A percentile compares a stretch with the other conserved stretches of the same genome.
These are phyloP conservation scores for Napeogenes inachia DNA, from an alignment of 2,888 invertebrate genomes.

Conservation along the genomic window DNA sequence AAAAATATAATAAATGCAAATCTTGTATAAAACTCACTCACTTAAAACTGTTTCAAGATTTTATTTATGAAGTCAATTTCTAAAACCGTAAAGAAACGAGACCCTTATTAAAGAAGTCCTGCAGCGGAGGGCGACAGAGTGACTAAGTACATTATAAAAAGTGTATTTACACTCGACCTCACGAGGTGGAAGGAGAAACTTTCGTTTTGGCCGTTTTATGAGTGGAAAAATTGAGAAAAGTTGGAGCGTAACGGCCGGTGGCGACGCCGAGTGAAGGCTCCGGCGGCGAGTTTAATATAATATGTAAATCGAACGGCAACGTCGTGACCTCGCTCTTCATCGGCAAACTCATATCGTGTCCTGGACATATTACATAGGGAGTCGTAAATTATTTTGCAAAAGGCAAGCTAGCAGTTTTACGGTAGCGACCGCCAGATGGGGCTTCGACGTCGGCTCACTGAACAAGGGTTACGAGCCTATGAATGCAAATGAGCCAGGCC, in stretches of 20 bases:
- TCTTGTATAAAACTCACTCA: constrained; percentile 5
- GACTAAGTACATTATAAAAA: constrained; percentile 75
- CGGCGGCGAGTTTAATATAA: constrained; percentile 72
- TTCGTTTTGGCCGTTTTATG: constrained; percentile 74
- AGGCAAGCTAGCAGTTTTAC: constrained; percentile 69
- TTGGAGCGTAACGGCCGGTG: constrained; percentile 75
- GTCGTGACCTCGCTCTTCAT: constrained; percentile 64
- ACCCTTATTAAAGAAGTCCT: constrained; percentile 61
- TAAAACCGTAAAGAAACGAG: constrained; percentile 32
- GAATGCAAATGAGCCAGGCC: constrained; percentile 75
- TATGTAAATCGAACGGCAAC: constrained; percentile 74
- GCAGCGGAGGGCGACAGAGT: constrained; percentile 59
- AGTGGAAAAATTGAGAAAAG: constrained; percentile 77
- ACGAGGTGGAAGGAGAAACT: constrained; percentile 68
- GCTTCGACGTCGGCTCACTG: constrained; percentile 60
- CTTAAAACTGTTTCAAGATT: constrained; percentile 21
- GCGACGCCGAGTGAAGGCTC: constrained; percentile 59
- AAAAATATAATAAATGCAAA: too few relatives aligned
- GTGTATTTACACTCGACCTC: constrained; percentile 75
- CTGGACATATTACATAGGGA: constrained; percentile 70
- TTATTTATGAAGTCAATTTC: constrained; percentile 37
- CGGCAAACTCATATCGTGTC: constrained; percentile 67
- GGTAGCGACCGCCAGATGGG: constrained; percentile 52
- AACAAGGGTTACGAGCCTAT: constrained; percentile 76
- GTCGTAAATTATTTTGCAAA: constrained; percentile 74